phyloP scores from a whole-genome alignment of 2,797 vertebrate genomes.

The Fundulus diaphanus region DNA sequence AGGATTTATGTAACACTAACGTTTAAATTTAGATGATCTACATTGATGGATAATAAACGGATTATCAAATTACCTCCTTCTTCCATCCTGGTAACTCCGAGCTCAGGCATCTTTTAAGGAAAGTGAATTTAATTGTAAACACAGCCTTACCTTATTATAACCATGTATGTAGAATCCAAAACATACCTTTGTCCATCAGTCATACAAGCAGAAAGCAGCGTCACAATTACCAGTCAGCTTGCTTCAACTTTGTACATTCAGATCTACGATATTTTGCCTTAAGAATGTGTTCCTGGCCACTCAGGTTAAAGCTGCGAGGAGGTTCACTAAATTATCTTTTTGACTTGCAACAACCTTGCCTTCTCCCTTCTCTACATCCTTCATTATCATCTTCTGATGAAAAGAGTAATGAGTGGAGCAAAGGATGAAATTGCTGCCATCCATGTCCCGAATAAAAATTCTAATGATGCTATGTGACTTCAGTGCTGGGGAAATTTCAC shows the following conservation, averaged over 20 bases:
- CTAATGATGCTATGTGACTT: conserved; percentile 15
- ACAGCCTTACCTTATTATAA: too few relatives aligned
- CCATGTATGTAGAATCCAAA: conserved; percentile 9
- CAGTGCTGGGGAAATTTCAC: conserved; percentile 12
- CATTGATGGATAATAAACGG: conserved; percentile 3
- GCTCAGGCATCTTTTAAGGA: not conserved
- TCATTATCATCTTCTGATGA: conserved; percentile 54
- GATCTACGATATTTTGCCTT: not conserved
- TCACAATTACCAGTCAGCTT: not conserved
- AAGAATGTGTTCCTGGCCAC: conserved; percentile 11
- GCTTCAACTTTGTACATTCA: not conserved
- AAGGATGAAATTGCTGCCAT: conserved; percentile 38
- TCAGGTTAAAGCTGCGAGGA: conserved; percentile 14
- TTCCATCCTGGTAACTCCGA: not conserved
- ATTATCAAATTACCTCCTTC: conserved; percentile 3
- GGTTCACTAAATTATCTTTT: conserved; percentile 29
- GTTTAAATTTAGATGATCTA: conserved; percentile 1
- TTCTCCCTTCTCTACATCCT: conserved; percentile 17
- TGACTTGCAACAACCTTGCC: conserved; percentile 27
- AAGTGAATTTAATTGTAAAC: not conserved
- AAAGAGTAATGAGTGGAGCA: conserved; percentile 44
- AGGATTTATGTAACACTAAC: conserved; percentile 3
- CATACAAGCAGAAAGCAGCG: not conserved
- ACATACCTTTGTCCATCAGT: not conserved
- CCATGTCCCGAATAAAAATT: conserved; percentile 26